Evolutionary conservation across 2,113 vertebrate species (phyloP), one percentile per base, ranked within the genome.

Genomic region (Otocyon megalotis): DNA sequence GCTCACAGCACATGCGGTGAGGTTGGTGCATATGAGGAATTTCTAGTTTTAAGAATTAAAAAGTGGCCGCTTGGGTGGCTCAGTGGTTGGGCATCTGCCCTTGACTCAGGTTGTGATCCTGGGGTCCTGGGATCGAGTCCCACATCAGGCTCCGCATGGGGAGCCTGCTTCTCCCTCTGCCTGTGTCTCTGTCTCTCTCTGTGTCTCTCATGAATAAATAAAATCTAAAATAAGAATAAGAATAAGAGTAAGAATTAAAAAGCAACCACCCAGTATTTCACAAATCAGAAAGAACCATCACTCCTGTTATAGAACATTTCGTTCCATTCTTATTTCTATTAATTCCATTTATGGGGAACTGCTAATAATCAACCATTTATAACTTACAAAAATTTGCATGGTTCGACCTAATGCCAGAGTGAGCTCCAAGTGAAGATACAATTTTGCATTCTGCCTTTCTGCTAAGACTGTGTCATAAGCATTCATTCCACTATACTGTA

Each of bases 1-100:
- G 26, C 26, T 81, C n/a, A 2, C 19, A 7, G 30, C 0, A 4
- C 32, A 2, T 14, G 3, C 15, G 32, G 56, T 5, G n/a, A n/a
- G 0, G 3, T 3, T 17, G 15, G 5, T 3, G 2, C 22, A 30
- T 15, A 8, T 1, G 48, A 85, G 35, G 71, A 65, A 54, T 1
- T n/a, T 62, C 82, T 37, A 5, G n/a, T n/a, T 81, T 84, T 32
- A 37, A 7, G 15, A 22, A 43, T 43, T 6, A 43, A 43, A 43
- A 43, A 43, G 43, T 7, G 43, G 43, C 5, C 43, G 1, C 43
- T 7, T 43, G 43, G 43, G 43, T 43, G 43, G 43, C 43, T 43
- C 43, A 43, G 43, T 43, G 43, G 43, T 43, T 43, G 43, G 43
- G 43, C 43, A 43, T 43, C 43, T 43, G 43, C 43, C 43, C 43